phyloP scores from a whole-genome alignment of 1,140 invertebrate genomes.

The Papilio glaucus region DNA sequence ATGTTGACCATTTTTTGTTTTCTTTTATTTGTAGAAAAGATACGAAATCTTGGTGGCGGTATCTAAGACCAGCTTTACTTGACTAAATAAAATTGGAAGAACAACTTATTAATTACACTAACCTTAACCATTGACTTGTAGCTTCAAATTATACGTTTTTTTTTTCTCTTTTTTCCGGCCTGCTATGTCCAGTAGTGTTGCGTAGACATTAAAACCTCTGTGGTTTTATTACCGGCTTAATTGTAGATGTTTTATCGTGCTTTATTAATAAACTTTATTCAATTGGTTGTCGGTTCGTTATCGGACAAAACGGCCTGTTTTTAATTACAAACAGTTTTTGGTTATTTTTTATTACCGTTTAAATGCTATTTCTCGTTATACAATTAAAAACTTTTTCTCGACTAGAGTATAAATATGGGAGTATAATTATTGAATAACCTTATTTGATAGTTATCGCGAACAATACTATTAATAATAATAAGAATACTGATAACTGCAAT shows the following conservation, averaged over 20 bases:
- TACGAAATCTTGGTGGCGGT: no score
- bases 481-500: neutral
- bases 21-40: no score
- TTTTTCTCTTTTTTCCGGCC: neutral
- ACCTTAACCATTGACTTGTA: neutral
- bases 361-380: neutral
- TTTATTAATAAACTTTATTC: constrained; percentile 25
- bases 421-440: neutral
- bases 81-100: no score
- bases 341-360: neutral
- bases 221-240: constrained; percentile 23
- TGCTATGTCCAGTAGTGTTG: neutral
- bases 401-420: neutral
- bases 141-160: neutral
- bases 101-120: neutral
- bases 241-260: constrained; percentile 20
- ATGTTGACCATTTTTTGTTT: no score
- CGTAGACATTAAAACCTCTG: neutral
- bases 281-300: constrained; percentile 24
- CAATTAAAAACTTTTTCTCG: neutral
- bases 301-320: constrained; percentile 10
- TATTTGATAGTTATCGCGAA: neutral
- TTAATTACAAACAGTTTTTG: constrained; percentile 19
- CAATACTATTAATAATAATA: neutral
- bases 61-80: no score